phyloP scores from a whole-genome alignment of 2,113 vertebrate species.

The Epinephelus moara region DNA sequence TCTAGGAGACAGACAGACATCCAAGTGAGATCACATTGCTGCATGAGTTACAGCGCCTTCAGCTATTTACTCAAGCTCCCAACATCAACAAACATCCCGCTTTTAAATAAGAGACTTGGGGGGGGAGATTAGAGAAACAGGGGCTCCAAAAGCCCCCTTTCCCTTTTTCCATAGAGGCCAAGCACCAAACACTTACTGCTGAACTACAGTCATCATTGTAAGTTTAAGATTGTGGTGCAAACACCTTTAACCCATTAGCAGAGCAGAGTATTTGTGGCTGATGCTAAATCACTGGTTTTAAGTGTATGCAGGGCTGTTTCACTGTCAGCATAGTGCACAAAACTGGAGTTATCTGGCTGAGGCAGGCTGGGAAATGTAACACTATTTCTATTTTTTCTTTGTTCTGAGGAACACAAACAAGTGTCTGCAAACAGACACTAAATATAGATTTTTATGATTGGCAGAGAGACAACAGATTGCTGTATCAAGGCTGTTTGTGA shows the following conservation, averaged over 20 bases:
- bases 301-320: neutral
- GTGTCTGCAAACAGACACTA: too few relatives aligned
- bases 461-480: slow-evolving; percentile 27
- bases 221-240: slow-evolving; percentile 39
- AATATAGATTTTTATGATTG: slow-evolving; percentile 15
- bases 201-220: slow-evolving; percentile 30
- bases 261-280: slow-evolving; percentile 15
- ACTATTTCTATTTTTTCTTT: neutral
- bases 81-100: slow-evolving; percentile 76
- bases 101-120: slow-evolving; percentile 67
- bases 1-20: slow-evolving; percentile 69
- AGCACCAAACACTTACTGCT: slow-evolving; percentile 21
- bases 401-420: neutral
- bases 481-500: slow-evolving; percentile 15
- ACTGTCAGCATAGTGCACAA: neutral
- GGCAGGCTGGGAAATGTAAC: slow-evolving; percentile 1
- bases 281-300: slow-evolving; percentile 18
- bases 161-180: slow-evolving; percentile 21
- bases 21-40: slow-evolving; percentile 66
- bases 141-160: slow-evolving; percentile 26
- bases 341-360: slow-evolving; percentile 5
- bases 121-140: slow-evolving; percentile 53
- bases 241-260: slow-evolving; percentile 11
- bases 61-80: slow-evolving; percentile 75
- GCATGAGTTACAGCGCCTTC: slow-evolving; percentile 69